Evolutionary conservation across 2,888 invertebrate species (phyloP), one percentile per base, ranked within the genome.

Genomic region (Brachyptera putata): DNA sequence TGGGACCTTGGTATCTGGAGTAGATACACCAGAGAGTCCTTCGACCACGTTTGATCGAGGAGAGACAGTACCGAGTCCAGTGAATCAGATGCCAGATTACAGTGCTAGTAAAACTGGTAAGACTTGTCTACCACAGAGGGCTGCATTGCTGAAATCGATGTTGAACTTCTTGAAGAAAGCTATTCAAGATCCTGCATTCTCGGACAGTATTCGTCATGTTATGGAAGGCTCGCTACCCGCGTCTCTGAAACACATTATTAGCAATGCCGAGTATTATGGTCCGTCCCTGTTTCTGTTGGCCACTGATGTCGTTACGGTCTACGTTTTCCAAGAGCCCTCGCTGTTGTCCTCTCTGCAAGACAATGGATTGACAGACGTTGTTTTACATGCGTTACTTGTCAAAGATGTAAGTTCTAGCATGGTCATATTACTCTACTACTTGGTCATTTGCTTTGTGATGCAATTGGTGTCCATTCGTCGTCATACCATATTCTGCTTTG

Each of bases 241-340:
- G 48, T 88, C 90, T 0, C 72, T 93, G 63, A 87, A 89, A 67
- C 86, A 87, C 69, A 89, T 94, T 26, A 89, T 94, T 64, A 89
- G 90, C 66, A 92, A 93, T 76, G 88, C 91, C 0, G 91, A 92
- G 70, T 94, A 91, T 72, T 93, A 93, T 72, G 92, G 92, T 0
- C 87, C 91, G 11, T 91, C 91, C 1, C 74, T 94, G 56, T 93
- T 92, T 73, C 76, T 91, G 30, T 75, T 91, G 50, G 90, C 90
- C 64, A 86, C 89, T 0, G 91, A 91, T 75, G 88, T 91, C 22
- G 90, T 93, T 13, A 91, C 92, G 0, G 91, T 90, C 5, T 92
- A 91, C 70, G 85, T 86, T 24, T 86, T 86, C 69, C 86, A 86
- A 78, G 91, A 93, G 73, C 93, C 93, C 0, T 89, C 90, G 2